phyloP scores from a whole-genome alignment of 1,140 invertebrate genomes.

The Drosophila carrolli region DNA sequence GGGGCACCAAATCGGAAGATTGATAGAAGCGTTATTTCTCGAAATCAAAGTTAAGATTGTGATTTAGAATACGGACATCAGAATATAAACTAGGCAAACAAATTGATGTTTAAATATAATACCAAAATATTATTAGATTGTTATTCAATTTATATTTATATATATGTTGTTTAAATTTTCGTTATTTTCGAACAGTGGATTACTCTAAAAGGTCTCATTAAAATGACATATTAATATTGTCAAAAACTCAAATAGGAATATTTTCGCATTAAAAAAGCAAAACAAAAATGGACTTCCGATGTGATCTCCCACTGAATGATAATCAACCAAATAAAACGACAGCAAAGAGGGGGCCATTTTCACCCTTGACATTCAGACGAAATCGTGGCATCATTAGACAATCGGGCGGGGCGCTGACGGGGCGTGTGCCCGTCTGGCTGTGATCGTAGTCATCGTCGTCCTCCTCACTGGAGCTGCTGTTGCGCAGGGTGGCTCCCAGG shows the following conservation, averaged over 20 bases:
- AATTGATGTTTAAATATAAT: too few species aligned
- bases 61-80: too few species aligned
- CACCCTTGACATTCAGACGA: constrained; percentile 75
- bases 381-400: constrained; percentile 58
- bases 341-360: constrained; percentile 17
- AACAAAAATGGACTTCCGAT: background rate
- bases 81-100: too few species aligned
- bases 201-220: background rate
- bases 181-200: too few species aligned
- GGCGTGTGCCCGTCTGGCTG: constrained; percentile 27
- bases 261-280: background rate
- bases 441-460: constrained; percentile 42
- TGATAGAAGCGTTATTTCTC: too few species aligned
- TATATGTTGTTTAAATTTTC: too few species aligned
- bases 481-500: constrained; percentile 38
- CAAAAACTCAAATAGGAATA: background rate
- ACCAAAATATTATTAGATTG: too few species aligned
- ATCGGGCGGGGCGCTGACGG: constrained; percentile 72
- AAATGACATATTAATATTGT: background rate
- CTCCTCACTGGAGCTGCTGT: constrained; percentile 65
- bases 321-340: constrained; percentile 11
- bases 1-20: constrained; percentile 6
- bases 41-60: too few species aligned
- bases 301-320: background rate
- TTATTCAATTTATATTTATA: too few species aligned